phyloP scores from a whole-genome alignment of 2,888 invertebrate genomes.

The Watsonalla binaria region DNA sequence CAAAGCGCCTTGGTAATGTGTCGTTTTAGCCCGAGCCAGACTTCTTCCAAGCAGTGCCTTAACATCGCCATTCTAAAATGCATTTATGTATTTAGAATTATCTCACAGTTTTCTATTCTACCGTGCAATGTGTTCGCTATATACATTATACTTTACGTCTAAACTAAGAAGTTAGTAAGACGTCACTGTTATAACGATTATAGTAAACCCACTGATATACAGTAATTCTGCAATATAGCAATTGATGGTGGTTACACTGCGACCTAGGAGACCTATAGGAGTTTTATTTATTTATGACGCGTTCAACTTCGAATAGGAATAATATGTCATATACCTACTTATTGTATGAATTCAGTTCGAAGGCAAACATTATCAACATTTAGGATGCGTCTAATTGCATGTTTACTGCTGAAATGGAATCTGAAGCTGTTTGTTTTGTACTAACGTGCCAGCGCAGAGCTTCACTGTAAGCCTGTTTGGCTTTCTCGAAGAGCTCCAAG shows the following conservation, averaged over 20 bases:
- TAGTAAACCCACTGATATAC: too few species aligned
- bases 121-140: too few species aligned
- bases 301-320: too few species aligned
- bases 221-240: too few species aligned
- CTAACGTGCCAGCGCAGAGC: constrained; percentile 66
- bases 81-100: constrained; percentile 16
- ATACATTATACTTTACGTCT: too few species aligned
- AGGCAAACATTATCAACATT: constrained; percentile 37
- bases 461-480: constrained; percentile 66
- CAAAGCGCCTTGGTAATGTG: constrained; percentile 73
- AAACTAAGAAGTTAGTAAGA: too few species aligned
- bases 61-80: constrained; percentile 57
- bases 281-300: too few species aligned
- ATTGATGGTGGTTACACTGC: too few species aligned
- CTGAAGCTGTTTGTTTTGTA: constrained; percentile 31
- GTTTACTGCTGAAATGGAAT: constrained; percentile 38
- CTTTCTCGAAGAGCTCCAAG: constrained; percentile 64
- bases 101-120: neutral
- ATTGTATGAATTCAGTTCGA: constrained; percentile 10
- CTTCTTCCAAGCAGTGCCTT: constrained; percentile 75
- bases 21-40: constrained; percentile 72
- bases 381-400: constrained; percentile 38
- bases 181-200: too few species aligned
- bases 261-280: too few species aligned
- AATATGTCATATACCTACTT: neutral